A percentile compares a stretch with the other conserved stretches of the same genome.
phyloP scores from a whole-genome alignment of 2,113 vertebrate genomes.

The Coracopsis vasa region DNA sequence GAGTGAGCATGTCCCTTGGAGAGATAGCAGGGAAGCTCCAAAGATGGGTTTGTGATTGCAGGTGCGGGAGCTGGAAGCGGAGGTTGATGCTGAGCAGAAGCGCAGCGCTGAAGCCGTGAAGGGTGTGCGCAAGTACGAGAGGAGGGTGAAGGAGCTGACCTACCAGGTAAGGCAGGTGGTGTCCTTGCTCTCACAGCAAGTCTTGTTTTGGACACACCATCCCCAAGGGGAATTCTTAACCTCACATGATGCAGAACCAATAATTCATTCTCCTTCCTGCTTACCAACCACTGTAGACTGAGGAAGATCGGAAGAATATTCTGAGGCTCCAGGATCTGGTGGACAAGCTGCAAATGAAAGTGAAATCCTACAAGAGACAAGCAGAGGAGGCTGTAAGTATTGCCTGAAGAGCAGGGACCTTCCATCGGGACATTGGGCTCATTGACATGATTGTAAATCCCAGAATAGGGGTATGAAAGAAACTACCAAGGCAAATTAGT shows the following conservation, averaged over 20 bases:
- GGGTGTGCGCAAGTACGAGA: constrained; percentile 84
- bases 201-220: no score
- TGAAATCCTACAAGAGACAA: constrained; percentile 92
- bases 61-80: background rate
- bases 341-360: constrained; percentile 87
- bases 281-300: background rate
- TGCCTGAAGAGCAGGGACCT: no score
- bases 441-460: background rate
- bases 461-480: background rate
- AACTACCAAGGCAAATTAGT: background rate
- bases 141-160: constrained; percentile 81
- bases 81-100: background rate
- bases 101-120: constrained; percentile 71
- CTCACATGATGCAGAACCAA: no score
- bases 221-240: no score
- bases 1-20: no score
- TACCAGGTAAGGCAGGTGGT: constrained; percentile 73
- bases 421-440: background rate
- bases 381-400: constrained; percentile 86
- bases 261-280: no score
- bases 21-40: no score
- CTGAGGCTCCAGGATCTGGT: constrained; percentile 81
- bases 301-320: constrained; percentile 83
- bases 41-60: background rate
- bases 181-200: background rate